Conservation (phyloP, 2,797 vertebrate species). For the Chelon auratus region DNA sequence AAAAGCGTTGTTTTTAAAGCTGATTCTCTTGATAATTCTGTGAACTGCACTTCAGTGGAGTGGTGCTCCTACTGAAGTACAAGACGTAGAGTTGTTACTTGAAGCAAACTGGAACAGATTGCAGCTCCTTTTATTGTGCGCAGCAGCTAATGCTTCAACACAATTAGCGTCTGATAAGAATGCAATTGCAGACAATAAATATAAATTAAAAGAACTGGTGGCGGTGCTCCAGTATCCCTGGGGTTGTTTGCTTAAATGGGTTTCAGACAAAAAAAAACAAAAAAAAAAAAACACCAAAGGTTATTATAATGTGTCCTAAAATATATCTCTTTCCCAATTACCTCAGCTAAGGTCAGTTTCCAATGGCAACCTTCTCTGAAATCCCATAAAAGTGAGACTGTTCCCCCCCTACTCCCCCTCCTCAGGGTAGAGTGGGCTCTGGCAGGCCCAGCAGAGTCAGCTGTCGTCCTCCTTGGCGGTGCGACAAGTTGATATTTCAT, state of each 20-base stretch:
- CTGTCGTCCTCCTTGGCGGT: conserved; percentile 78
- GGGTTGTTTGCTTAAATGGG: conserved; percentile 34
- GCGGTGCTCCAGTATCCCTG: conserved; percentile 23
- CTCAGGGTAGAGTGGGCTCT: conserved; percentile 57
- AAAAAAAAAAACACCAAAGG: conserved; percentile 39
- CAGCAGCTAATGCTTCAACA: conserved; percentile 24
- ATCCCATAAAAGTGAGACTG: conserved; percentile 61
- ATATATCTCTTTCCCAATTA: conserved; percentile 53
- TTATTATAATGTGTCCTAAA: conserved; percentile 36
- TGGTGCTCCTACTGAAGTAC: conserved; percentile 1
- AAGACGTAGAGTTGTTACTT: conserved; percentile 15
- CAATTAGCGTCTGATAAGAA: conserved; percentile 49
- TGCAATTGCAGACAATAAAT: conserved; percentile 56
- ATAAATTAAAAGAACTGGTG: conserved; percentile 55
- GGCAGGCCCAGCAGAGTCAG: conserved; percentile 70
- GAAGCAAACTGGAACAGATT: conserved; percentile 29
- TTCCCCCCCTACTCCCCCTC: conserved; percentile 25
- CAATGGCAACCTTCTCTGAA: conserved; percentile 63
- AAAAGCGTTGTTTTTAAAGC: background rate
- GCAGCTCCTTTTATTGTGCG: conserved; percentile 33
- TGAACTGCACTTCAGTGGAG: background rate
- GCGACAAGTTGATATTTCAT: conserved; percentile 86
- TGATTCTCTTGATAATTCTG: background rate
- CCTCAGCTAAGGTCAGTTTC: conserved; percentile 54
- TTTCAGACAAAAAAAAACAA: background rate